A percentile compares a stretch with the other conserved stretches of the same genome.
Evolutionary conservation across 1,140 invertebrate species (phyloP).

Genomic region (Periplaneta americana): DNA sequence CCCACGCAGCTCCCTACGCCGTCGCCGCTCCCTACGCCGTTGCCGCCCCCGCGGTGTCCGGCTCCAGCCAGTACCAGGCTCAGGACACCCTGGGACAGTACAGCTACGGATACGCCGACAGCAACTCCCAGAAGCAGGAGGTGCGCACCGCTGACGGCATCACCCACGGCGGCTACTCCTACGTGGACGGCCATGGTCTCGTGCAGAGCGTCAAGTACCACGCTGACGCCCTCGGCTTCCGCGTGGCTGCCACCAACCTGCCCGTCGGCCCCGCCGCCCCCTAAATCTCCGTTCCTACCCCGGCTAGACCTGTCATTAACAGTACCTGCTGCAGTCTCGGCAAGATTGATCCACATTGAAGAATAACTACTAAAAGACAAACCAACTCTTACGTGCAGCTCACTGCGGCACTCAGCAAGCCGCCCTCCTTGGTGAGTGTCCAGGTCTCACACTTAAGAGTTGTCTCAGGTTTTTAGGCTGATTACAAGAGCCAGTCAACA

Average conservation of each 20-base stretch:
- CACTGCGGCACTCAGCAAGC: neutral
- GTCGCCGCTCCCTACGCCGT: constrained; percentile 2
- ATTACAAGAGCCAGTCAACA: neutral
- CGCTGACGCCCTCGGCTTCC: constrained; percentile 26
- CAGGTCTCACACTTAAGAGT: neutral
- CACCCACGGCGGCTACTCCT: constrained; percentile 23
- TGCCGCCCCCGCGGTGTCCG: constrained; percentile 23
- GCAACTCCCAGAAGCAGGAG: constrained; percentile 26
- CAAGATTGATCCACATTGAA: neutral
- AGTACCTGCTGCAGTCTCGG: too few relatives aligned
- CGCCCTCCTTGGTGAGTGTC: neutral
- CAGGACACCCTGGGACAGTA: constrained; percentile 58
- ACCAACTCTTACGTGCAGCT: neutral
- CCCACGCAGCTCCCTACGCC: neutral
- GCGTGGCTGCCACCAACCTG: constrained; percentile 25
- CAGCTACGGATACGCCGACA: constrained; percentile 28
- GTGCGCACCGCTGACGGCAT: constrained; percentile 7
- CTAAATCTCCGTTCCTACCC: constrained; percentile 8
- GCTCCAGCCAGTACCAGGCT: constrained; percentile 44
- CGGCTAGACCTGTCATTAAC: neutral
- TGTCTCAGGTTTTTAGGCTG: neutral
- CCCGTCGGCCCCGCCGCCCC: constrained; percentile 13
- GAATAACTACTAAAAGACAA: neutral
- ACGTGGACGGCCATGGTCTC: constrained; percentile 26
- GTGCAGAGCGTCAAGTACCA: constrained; percentile 25